Conservation (phyloP, 1,140 invertebrate species). For the Rhagoletis zephyria region DNA sequence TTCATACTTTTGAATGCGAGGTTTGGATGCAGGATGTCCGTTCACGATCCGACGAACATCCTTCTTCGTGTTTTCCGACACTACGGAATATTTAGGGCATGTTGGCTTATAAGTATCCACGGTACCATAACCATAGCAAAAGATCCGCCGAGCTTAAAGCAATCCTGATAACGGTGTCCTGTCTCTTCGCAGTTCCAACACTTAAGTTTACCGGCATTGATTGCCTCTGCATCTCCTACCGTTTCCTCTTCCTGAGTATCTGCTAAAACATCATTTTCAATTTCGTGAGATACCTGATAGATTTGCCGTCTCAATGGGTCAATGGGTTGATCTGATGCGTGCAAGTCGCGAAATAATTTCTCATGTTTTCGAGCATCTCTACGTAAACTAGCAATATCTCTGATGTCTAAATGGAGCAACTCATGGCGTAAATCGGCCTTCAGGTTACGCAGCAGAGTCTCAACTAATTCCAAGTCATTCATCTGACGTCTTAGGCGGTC, state of each 20-base stretch:
- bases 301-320: not conserved
- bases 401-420: slow-evolving; percentile 14
- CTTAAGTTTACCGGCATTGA: not conserved
- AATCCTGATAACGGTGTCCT: slow-evolving; percentile 4
- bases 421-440: slow-evolving; percentile 20
- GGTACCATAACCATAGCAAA: slow-evolving; percentile 55
- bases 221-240: not conserved
- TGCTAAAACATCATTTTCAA: no score
- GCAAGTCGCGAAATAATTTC: slow-evolving; percentile 34
- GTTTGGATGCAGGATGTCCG: slow-evolving; percentile 22
- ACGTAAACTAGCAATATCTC: not conserved
- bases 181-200: slow-evolving; percentile 51
- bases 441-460: not conserved
- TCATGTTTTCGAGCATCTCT: not conserved
- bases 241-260: not conserved
- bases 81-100: not conserved
- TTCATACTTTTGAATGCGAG: not conserved
- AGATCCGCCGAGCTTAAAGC: slow-evolving; percentile 13
- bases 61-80: not conserved
- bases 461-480: slow-evolving; percentile 7
- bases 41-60: not conserved
- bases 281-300: not conserved
- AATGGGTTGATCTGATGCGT: not conserved
- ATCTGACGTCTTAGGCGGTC: not conserved
- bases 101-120: slow-evolving; percentile 50